Conservation (phyloP, 1,140 invertebrate species). For the Bombus soroeensis region DNA sequence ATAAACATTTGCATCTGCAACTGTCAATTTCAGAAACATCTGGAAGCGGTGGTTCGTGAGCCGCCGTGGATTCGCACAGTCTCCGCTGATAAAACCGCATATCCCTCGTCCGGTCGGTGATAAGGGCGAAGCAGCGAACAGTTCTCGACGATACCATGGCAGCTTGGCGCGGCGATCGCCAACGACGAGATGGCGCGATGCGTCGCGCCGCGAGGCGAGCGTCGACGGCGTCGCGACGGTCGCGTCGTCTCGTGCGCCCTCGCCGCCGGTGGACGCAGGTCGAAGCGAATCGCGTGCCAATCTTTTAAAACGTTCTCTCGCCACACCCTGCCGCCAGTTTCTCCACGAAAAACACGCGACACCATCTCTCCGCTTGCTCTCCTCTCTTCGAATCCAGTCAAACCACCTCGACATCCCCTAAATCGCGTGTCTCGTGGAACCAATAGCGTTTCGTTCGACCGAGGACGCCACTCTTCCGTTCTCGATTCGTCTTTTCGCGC, state of each 20-base stretch:
- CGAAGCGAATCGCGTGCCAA: slow-evolving; percentile 60
- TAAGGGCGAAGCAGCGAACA: too few species aligned
- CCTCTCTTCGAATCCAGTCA: too few species aligned
- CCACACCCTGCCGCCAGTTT: slow-evolving; percentile 70
- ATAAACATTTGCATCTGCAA: too few species aligned
- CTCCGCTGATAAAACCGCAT: not conserved
- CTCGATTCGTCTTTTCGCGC: not conserved
- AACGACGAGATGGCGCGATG: slow-evolving; percentile 34
- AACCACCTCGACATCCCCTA: not conserved
- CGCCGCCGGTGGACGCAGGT: slow-evolving; percentile 65
- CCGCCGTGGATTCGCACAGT: not conserved
- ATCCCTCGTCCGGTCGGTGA: slow-evolving; percentile 13
- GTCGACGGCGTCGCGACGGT: slow-evolving; percentile 38
- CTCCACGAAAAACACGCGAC: slow-evolving; percentile 42
- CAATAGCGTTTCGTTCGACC: not conserved
- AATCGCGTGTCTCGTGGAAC: not conserved
- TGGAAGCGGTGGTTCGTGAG: not conserved
- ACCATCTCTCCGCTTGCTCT: too few species aligned
- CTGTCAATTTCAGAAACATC: too few species aligned
- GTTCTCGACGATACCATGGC: not conserved
- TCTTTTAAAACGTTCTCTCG: slow-evolving; percentile 67
- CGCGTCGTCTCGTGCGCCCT: slow-evolving; percentile 13
- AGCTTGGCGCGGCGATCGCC: not conserved
- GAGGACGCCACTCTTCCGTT: not conserved
- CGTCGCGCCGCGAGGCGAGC: slow-evolving; percentile 13